Evolutionary conservation across 1,140 invertebrate species (phyloP).

Genomic region (Macrocentrus cingulum): DNA sequence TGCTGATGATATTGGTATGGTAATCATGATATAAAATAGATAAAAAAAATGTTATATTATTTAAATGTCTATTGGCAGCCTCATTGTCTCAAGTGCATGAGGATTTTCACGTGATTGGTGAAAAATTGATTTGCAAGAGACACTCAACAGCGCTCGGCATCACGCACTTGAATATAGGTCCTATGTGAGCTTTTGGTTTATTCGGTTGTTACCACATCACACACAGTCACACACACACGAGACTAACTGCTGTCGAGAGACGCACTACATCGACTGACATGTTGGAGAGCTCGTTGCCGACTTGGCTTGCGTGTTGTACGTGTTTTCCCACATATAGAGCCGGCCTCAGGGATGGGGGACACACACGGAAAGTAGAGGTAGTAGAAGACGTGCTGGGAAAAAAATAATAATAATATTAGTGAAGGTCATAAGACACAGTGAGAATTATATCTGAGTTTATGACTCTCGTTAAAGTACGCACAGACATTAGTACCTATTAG

Average conservation of each 20-base stretch:
- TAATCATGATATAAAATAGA: too few relatives aligned
- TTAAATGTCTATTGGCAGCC: too few relatives aligned
- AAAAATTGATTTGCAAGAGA: too few relatives aligned
- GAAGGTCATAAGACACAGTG: neutral
- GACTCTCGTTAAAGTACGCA: neutral
- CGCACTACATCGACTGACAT: constrained; percentile 27
- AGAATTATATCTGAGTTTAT: neutral
- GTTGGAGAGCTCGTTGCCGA: constrained; percentile 2
- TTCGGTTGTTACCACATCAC: too few relatives aligned
- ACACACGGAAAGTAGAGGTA: neutral
- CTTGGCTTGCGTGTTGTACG: constrained; percentile 22
- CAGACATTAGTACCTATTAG: too few relatives aligned
- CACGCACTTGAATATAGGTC: too few relatives aligned
- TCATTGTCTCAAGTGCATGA: too few relatives aligned
- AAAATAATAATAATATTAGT: neutral
- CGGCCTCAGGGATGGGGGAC: neutral
- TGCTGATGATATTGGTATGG: constrained; percentile 45
- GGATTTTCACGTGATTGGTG: too few relatives aligned
- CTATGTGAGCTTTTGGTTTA: too few relatives aligned
- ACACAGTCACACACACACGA: too few relatives aligned
- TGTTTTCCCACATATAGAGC: constrained; percentile 1
- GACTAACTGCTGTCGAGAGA: constrained; percentile 22
- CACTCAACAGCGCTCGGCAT: too few relatives aligned
- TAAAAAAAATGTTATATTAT: too few relatives aligned
- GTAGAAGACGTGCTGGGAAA: neutral